These are phyloP conservation scores for Scaptomyza graminum DNA, from an alignment of 1,140 invertebrate genomes.

Conservation along the genomic window DNA sequence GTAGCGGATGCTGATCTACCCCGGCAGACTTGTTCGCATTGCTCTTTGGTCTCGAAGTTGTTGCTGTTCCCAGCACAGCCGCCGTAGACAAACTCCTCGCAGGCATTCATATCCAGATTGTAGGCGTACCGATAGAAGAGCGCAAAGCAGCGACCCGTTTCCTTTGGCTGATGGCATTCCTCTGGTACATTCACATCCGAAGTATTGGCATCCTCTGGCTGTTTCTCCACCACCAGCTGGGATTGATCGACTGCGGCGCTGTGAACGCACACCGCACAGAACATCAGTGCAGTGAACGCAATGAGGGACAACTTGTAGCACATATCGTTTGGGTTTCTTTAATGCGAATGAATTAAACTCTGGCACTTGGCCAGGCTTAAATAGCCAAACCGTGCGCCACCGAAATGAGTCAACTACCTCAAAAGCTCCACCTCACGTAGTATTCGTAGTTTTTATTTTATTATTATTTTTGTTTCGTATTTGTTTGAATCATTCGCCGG, in stretches of 20 bases:
- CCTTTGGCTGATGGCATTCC: conserved; percentile 89
- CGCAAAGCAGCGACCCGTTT: conserved; percentile 92
- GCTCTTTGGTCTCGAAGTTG: conserved; percentile 90
- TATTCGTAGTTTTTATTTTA: conserved; percentile 36
- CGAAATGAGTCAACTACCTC: conserved; percentile 26
- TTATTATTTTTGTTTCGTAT: conserved; percentile 43
- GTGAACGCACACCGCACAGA: not conserved
- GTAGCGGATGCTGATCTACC: conserved; percentile 31
- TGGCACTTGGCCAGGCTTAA: conserved; percentile 51
- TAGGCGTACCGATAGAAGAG: conserved; percentile 93
- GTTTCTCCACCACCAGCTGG: conserved; percentile 59
- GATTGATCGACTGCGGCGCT: conserved; percentile 49
- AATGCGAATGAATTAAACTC: conserved; percentile 46
- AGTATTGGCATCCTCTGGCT: not conserved
- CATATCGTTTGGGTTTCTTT: conserved; percentile 53
- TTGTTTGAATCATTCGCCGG: conserved; percentile 64
- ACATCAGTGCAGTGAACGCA: conserved; percentile 27
- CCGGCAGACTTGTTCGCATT: conserved; percentile 90
- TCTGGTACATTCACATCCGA: conserved; percentile 43
- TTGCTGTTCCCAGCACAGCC: conserved; percentile 96
- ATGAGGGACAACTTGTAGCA: conserved; percentile 45
- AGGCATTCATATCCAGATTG: conserved; percentile 88
- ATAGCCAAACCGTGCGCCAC: conserved; percentile 34
- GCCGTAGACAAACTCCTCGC: conserved; percentile 92
- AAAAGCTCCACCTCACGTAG: conserved; percentile 18